phyloP scores from a whole-genome alignment of 2,113 vertebrate genomes.

The Lipotes vexillifer region DNA sequence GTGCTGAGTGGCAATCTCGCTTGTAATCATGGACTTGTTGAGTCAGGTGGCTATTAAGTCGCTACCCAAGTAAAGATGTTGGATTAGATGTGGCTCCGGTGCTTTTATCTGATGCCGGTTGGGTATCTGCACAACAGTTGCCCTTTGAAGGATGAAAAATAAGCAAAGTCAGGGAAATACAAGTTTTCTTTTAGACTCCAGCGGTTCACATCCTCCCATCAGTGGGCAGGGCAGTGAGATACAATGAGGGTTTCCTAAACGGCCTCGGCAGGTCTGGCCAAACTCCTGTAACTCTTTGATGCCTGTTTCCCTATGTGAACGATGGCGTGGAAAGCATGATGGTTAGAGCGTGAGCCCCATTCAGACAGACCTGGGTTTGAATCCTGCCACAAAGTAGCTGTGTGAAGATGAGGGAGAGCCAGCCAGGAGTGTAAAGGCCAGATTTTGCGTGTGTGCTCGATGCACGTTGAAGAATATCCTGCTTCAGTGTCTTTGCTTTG shows the following conservation, averaged over 20 bases:
- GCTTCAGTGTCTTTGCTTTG: neutral
- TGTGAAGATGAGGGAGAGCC: neutral
- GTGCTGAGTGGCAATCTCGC: neutral
- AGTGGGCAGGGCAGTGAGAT: neutral
- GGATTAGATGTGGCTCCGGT: neutral
- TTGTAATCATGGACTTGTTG: neutral
- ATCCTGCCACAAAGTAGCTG: neutral
- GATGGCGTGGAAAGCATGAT: fast-evolving
- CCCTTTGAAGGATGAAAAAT: neutral
- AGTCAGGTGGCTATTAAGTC: neutral
- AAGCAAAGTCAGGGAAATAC: neutral
- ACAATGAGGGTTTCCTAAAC: neutral
- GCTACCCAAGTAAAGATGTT: neutral
- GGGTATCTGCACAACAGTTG: neutral
- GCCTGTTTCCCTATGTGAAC: neutral
- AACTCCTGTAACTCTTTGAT: no score
- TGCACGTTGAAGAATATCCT: fast-evolving
- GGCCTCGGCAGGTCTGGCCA: neutral
- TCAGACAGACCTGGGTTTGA: no score
- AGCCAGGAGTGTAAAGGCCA: neutral
- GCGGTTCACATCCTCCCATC: fast-evolving
- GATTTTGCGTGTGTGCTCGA: fast-evolving
- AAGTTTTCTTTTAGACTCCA: neutral
- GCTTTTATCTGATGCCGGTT: neutral
- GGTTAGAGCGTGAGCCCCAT: fast-evolving